These are phyloP conservation scores for Oligia latruncula DNA, from an alignment of 2,888 invertebrate genomes.

Conservation along the genomic window DNA sequence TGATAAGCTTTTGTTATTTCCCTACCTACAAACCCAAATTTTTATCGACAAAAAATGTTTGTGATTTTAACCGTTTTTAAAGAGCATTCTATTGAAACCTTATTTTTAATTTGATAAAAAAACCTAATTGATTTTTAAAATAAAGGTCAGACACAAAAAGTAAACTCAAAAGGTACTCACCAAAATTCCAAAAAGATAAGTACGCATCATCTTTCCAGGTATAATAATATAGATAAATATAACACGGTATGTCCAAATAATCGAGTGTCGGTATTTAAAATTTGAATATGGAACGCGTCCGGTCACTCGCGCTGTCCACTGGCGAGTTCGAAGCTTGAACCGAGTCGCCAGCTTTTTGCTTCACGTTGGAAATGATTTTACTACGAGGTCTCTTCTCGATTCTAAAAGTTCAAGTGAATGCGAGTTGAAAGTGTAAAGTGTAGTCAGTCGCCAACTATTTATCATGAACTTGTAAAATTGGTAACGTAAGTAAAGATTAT, in stretches of 20 bases:
- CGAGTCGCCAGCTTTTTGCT: conserved; percentile 80
- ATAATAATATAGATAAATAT: conserved; percentile 59
- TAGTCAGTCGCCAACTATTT: background rate
- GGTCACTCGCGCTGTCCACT: conserved; percentile 69
- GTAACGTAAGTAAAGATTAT: background rate
- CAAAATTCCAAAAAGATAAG: conserved; percentile 73
- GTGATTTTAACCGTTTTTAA: background rate
- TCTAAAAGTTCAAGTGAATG: conserved; percentile 29
- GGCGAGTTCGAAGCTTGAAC: conserved; percentile 74
- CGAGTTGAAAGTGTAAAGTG: background rate
- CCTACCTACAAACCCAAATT: too few species aligned
- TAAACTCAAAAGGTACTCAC: conserved; percentile 67
- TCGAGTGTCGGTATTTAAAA: conserved; percentile 53
- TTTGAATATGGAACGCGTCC: conserved; percentile 71
- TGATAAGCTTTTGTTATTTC: too few species aligned
- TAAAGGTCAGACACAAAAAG: conserved; percentile 12
- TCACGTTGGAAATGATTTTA: conserved; percentile 63
- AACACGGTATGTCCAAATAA: conserved; percentile 60
- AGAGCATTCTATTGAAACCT: background rate
- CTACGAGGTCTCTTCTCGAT: conserved; percentile 71
- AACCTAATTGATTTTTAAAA: background rate
- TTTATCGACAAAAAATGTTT: background rate
- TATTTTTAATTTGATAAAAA: background rate
- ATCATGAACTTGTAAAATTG: background rate
- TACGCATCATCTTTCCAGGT: conserved; percentile 70